Percentiles rank a stretch among this genome's conserved stretches.
These are phyloP conservation scores for Lycocorax pyrrhopterus DNA, from an alignment of 2,113 vertebrate genomes.

Conservation along the genomic window DNA sequence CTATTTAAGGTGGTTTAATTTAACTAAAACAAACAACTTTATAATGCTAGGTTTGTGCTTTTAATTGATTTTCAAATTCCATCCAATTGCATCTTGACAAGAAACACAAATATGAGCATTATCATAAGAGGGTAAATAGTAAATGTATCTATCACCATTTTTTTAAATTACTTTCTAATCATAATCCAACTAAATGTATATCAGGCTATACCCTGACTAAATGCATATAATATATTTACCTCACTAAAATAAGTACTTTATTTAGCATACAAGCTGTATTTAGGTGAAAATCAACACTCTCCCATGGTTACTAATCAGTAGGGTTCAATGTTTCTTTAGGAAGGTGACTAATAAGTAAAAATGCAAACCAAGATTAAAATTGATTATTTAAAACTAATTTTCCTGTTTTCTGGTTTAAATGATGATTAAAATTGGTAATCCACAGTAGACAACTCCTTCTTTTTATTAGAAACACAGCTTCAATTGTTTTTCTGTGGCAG, in stretches of 20 bases:
- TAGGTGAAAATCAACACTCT: not conserved
- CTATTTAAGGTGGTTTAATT: constrained; percentile 28
- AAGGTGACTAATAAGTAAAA: not conserved
- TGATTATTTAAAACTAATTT: not conserved
- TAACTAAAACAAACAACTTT: constrained; percentile 45
- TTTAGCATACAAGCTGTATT: not conserved
- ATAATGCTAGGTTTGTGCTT: not conserved
- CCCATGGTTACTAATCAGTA: not conserved
- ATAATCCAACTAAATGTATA: not conserved
- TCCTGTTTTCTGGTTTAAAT: not conserved
- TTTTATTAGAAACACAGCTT: not conserved
- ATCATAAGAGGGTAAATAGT: not conserved
- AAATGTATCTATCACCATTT: not conserved
- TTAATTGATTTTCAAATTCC: constrained; percentile 29
- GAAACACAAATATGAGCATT: not conserved
- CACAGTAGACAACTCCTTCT: not conserved
- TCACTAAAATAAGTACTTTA: not conserved
- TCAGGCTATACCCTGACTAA: not conserved
- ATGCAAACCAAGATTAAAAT: not conserved
- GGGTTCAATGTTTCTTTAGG: not conserved
- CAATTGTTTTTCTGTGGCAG: not conserved
- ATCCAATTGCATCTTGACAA: not conserved
- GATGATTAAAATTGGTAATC: not conserved
- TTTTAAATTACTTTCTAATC: not conserved
- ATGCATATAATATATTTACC: not conserved